Percentiles rank a stretch among this genome's conserved stretches.
phyloP scores from a whole-genome alignment of 2,888 invertebrate species.

The Chrysodeixis includens region DNA sequence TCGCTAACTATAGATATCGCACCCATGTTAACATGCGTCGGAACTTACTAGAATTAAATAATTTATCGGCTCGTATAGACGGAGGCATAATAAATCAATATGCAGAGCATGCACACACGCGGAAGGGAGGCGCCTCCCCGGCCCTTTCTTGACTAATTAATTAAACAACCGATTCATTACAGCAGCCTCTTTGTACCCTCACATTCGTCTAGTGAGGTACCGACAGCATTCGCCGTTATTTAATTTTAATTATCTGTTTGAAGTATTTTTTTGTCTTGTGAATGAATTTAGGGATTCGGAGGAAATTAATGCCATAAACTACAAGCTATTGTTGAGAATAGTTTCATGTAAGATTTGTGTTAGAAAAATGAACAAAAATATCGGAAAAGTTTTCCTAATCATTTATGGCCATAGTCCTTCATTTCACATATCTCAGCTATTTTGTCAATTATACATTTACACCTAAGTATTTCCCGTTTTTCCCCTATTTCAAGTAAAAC shows the following conservation, averaged over 20 bases:
- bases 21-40: constrained; percentile 75
- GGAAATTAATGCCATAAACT: no score
- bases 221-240: constrained; percentile 64
- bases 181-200: constrained; percentile 87
- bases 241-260: background rate
- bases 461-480: no score
- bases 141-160: constrained; percentile 91
- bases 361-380: no score
- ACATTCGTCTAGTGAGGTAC: constrained; percentile 85
- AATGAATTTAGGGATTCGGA: no score
- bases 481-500: no score
- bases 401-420: no score
- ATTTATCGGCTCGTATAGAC: constrained; percentile 82
- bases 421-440: no score
- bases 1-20: constrained; percentile 54
- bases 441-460: no score
- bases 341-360: no score
- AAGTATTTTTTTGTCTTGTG: background rate
- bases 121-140: constrained; percentile 66
- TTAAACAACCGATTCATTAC: constrained; percentile 94
- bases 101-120: constrained; percentile 86
- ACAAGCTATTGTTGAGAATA: no score
- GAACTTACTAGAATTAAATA: constrained; percentile 87
- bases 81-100: constrained; percentile 88
- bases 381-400: no score